These are phyloP conservation scores for Matsumyia berberina DNA, from an alignment of 2,888 invertebrate species.

Conservation along the genomic window DNA sequence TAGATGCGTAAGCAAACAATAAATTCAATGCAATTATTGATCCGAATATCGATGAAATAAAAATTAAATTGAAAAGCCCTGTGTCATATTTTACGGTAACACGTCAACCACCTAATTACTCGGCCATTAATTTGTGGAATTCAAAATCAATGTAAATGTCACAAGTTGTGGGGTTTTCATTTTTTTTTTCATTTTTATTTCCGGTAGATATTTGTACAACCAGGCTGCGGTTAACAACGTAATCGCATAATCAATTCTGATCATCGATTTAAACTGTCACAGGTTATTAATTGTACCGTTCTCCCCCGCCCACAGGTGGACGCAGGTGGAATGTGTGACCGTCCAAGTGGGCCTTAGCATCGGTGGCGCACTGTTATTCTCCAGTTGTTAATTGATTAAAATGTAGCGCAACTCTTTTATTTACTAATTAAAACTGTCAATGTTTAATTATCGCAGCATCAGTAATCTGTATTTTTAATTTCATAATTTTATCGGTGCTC, in stretches of 20 bases:
- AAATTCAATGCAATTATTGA: conserved; percentile 13
- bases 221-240: conserved; percentile 17
- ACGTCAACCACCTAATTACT: conserved; percentile 55
- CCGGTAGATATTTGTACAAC: neutral
- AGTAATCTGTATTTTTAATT: conserved; percentile 12
- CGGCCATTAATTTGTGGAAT: conserved; percentile 46
- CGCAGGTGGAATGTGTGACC: neutral
- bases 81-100: conserved; percentile 23
- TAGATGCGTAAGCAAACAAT: conserved; percentile 10
- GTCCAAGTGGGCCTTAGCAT: neutral
- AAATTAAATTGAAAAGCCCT: conserved; percentile 25
- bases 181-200: too few species aligned
- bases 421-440: conserved; percentile 69
- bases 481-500: conserved; percentile 22
- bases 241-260: conserved; percentile 47
- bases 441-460: conserved; percentile 58
- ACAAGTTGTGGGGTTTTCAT: conserved; percentile 35
- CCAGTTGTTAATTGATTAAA: conserved; percentile 34
- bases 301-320: conserved; percentile 10
- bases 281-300: conserved; percentile 43
- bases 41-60: neutral
- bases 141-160: conserved; percentile 58
- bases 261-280: conserved; percentile 57
- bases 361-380: neutral
- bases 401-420: conserved; percentile 14